Evolutionary conservation across 2,797 vertebrate genomes (phyloP).

Genomic region (Delichon dasypus): DNA sequence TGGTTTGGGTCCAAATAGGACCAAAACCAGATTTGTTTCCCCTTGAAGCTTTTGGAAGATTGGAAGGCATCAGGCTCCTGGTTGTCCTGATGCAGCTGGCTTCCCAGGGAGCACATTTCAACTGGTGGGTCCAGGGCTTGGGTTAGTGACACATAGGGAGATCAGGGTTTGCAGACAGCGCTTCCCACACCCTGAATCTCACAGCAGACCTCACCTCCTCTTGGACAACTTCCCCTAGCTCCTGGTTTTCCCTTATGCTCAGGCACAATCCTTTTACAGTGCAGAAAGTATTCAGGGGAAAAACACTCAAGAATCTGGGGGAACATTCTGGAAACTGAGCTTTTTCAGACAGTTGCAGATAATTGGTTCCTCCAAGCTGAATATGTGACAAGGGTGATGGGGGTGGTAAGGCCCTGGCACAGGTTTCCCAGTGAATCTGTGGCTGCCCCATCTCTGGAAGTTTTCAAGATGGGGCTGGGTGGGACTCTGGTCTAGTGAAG

Average conservation of each 20-base stretch:
- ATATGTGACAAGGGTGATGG: not conserved
- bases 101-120: not conserved
- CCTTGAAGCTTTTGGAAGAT: not conserved
- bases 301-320: not conserved
- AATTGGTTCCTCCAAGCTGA: not conserved
- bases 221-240: not conserved
- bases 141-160: accelerated
- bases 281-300: not conserved
- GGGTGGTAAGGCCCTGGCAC: not conserved
- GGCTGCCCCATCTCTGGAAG: not conserved
- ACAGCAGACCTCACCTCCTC: not conserved
- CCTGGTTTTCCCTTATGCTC: not conserved
- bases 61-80: not conserved
- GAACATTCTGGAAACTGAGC: not conserved
- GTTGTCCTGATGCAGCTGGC: not conserved
- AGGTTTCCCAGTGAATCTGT: not conserved
- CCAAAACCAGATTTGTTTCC: not conserved
- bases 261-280: not conserved
- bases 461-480: not conserved
- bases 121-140: not conserved
- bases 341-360: not conserved
- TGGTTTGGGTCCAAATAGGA: not conserved
- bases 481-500: not conserved
- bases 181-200: not conserved
- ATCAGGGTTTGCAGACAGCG: not conserved